phyloP scores from a whole-genome alignment of 2,888 invertebrate species.

The Sympetrum striolatum region DNA sequence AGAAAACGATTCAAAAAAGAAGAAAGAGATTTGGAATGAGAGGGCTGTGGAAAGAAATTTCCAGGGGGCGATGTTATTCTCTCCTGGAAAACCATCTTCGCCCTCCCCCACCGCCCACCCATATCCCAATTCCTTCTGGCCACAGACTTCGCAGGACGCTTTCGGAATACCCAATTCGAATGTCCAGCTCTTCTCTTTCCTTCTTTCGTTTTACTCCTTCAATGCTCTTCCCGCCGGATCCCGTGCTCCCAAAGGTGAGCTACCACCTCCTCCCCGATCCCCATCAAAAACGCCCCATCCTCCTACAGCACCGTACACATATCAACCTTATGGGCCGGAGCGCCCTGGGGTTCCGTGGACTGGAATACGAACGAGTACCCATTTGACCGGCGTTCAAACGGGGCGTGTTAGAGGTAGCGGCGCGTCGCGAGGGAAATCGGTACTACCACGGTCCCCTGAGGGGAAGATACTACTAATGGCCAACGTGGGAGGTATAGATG shows the following conservation, averaged over 20 bases:
- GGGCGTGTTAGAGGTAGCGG: not conserved
- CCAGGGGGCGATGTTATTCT: not conserved
- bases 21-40: not conserved
- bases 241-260: not conserved
- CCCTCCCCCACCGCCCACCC: not conserved
- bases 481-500: not conserved
- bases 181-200: not conserved
- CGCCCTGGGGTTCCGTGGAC: not conserved
- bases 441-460: not conserved
- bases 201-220: not conserved
- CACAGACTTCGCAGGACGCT: not conserved
- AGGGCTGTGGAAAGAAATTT: not conserved
- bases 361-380: constrained; percentile 17
- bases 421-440: constrained; percentile 26
- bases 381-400: not conserved
- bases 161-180: not conserved
- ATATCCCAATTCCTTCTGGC: not conserved
- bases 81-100: not conserved
- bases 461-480: not conserved
- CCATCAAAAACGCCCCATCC: not conserved
- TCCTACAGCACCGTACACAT: not conserved
- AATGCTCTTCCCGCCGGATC: not conserved
- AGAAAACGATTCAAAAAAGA: not conserved
- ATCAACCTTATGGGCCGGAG: constrained; percentile 18
- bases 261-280: not conserved